These are phyloP conservation scores for Ornithoptera priamus DNA, from an alignment of 2,888 invertebrate genomes.

Conservation along the genomic window DNA sequence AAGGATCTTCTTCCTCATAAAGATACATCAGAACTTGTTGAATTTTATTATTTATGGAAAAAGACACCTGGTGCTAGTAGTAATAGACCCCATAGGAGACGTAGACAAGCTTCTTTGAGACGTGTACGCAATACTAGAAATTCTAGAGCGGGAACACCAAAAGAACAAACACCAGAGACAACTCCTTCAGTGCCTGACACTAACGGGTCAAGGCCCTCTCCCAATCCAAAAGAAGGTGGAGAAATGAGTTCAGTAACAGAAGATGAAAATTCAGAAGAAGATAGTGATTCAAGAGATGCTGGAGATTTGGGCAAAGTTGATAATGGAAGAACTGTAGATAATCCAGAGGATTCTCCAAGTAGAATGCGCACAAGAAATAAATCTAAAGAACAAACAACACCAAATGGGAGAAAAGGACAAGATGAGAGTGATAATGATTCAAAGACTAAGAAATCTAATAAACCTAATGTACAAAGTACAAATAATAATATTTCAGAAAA, in stretches of 20 bases:
- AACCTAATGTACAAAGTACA: constrained; percentile 64
- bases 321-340: constrained; percentile 86
- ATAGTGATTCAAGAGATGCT: constrained; percentile 95
- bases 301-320: constrained; percentile 89
- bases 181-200: constrained; percentile 76
- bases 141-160: constrained; percentile 88
- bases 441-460: constrained; percentile 62
- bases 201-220: constrained; percentile 81
- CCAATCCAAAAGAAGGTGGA: constrained; percentile 84
- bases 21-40: constrained; percentile 97
- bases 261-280: constrained; percentile 96
- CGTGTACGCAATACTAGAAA: constrained; percentile 93
- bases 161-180: constrained; percentile 85
- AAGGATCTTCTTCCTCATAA: constrained; percentile 98
- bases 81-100: constrained; percentile 95
- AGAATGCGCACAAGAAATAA: constrained; percentile 94
- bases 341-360: constrained; percentile 90
- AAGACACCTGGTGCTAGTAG: constrained; percentile 99
- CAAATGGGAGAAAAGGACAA: constrained; percentile 70
- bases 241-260: constrained; percentile 91
- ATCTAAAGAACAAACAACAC: constrained; percentile 86
- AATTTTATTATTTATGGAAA: constrained; percentile 99
- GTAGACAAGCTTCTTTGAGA: constrained; percentile 91
- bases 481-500: constrained; percentile 69
- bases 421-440: constrained; percentile 75